Evolutionary conservation across 1,140 invertebrate genomes (phyloP).

Genomic region (Copidosoma floridanum): DNA sequence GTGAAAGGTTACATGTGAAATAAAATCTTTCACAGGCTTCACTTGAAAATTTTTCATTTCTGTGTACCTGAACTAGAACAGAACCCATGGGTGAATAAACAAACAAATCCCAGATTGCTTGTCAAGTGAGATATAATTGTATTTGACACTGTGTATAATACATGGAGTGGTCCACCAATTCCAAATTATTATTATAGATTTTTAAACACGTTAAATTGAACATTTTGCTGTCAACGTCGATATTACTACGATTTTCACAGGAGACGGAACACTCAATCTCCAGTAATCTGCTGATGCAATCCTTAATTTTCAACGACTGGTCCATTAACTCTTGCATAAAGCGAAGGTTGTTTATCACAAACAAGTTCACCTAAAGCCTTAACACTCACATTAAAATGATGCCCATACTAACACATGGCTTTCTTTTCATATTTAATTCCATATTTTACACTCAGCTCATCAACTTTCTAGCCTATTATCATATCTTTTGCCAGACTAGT

Average conservation of each 20-base stretch:
- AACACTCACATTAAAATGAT: neutral
- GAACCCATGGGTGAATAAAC: conserved; percentile 30
- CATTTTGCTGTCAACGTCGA: conserved; percentile 18
- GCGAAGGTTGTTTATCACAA: neutral
- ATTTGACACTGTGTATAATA: conserved; percentile 39
- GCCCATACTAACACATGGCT: neutral
- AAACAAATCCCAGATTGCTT: conserved; percentile 36
- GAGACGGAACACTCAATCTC: conserved; percentile 32
- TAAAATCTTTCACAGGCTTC: conserved; percentile 28
- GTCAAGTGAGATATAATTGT: conserved; percentile 37
- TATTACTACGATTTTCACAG: conserved; percentile 23
- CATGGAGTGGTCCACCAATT: conserved; percentile 16
- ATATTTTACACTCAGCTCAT: no score
- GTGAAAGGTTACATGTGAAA: conserved; percentile 31
- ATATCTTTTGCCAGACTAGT: no score
- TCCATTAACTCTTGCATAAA: conserved; percentile 22
- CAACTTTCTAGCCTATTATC: no score
- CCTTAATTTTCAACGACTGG: conserved; percentile 32
- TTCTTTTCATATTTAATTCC: neutral
- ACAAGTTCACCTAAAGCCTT: neutral
- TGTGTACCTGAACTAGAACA: conserved; percentile 25
- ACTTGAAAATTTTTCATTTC: conserved; percentile 31
- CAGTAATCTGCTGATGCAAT: conserved; percentile 24
- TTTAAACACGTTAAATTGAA: conserved; percentile 29
- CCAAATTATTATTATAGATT: conserved; percentile 18